These are phyloP conservation scores for Subacronicta megacephala DNA, from an alignment of 2,888 invertebrate species.

Conservation along the genomic window DNA sequence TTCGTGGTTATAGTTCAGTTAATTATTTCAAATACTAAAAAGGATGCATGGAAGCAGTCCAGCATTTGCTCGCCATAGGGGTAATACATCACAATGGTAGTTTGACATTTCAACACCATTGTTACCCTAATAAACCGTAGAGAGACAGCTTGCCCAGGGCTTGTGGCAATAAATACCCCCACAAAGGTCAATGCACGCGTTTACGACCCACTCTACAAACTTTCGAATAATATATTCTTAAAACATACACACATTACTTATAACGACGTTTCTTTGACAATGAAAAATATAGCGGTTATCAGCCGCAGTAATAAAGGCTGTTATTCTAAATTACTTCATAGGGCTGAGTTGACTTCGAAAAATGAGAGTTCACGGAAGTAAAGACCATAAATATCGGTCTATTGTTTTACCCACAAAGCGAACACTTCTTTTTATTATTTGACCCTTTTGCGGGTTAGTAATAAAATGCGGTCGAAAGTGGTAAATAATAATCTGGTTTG, in stretches of 20 bases:
- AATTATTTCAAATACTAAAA: background rate
- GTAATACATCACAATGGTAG: slow-evolving; percentile 29
- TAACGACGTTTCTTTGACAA: slow-evolving; percentile 45
- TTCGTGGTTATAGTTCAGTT: too few species aligned
- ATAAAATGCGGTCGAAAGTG: slow-evolving; percentile 72
- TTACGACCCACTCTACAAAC: slow-evolving; percentile 26
- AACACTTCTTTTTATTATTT: slow-evolving; percentile 71
- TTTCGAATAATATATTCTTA: slow-evolving; percentile 50
- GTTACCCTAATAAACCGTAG: slow-evolving; percentile 41
- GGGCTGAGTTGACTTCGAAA: slow-evolving; percentile 53
- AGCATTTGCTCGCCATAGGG: slow-evolving; percentile 17
- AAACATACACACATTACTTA: slow-evolving; percentile 47
- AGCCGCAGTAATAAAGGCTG: slow-evolving; percentile 41
- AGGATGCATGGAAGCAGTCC: slow-evolving; percentile 1
- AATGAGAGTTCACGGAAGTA: slow-evolving; percentile 55
- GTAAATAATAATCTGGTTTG: slow-evolving; percentile 72
- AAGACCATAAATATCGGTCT: slow-evolving; percentile 65
- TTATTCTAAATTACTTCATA: slow-evolving; percentile 55
- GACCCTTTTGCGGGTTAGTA: slow-evolving; percentile 68
- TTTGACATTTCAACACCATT: slow-evolving; percentile 51
- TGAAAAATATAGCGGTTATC: slow-evolving; percentile 45
- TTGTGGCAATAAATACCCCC: slow-evolving; percentile 32
- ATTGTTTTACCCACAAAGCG: slow-evolving; percentile 66
- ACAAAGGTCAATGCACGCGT: slow-evolving; percentile 49
- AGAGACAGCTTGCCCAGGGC: slow-evolving; percentile 38